Percentiles rank a stretch among this genome's conserved stretches.
phyloP scores from a whole-genome alignment of 2,797 vertebrate species.

The Chaunax sp. region DNA sequence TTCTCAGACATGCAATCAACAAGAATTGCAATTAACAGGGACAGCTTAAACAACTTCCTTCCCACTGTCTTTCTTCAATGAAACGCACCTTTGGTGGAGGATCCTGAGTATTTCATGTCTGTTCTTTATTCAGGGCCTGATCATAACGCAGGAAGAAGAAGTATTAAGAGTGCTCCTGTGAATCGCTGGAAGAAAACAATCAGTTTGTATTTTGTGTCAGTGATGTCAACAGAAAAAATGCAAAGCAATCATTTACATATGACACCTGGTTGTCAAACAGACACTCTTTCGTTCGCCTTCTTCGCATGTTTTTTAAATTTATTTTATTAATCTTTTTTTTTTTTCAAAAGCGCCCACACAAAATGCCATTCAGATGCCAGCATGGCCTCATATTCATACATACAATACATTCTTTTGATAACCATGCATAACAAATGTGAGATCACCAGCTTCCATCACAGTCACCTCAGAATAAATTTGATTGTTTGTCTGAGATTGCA shows the following conservation, averaged over 20 bases:
- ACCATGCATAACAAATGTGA: constrained; percentile 34
- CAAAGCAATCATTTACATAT: constrained; percentile 61
- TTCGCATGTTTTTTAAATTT: constrained; percentile 41
- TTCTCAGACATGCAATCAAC: too few species aligned
- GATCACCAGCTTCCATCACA: constrained; percentile 55
- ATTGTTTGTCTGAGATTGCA: constrained; percentile 51
- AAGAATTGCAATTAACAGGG: too few species aligned
- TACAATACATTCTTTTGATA: constrained; percentile 46
- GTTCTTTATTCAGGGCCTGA: constrained; percentile 74
- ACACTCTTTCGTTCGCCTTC: constrained; percentile 30
- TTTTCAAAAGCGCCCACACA: constrained; percentile 2
- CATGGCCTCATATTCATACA: constrained; percentile 24
- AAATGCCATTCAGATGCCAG: constrained; percentile 50
- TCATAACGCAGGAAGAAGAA: constrained; percentile 49
- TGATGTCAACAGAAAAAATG: constrained; percentile 34
- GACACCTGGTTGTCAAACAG: constrained; percentile 34
- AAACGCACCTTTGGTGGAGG: too few species aligned
- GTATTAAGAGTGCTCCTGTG: constrained; percentile 53
- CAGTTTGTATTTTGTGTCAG: constrained; percentile 25
- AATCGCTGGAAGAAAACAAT: constrained; percentile 32
- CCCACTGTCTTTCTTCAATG: too few species aligned
- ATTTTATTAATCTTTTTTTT: constrained; percentile 43
- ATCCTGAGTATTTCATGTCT: constrained; percentile 36
- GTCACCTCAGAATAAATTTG: constrained; percentile 35
- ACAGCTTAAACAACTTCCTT: too few species aligned